Percentiles rank a stretch among this genome's conserved stretches.
Conservation (phyloP, 2,888 invertebrate genomes). For the Agrochola macilenta region DNA sequence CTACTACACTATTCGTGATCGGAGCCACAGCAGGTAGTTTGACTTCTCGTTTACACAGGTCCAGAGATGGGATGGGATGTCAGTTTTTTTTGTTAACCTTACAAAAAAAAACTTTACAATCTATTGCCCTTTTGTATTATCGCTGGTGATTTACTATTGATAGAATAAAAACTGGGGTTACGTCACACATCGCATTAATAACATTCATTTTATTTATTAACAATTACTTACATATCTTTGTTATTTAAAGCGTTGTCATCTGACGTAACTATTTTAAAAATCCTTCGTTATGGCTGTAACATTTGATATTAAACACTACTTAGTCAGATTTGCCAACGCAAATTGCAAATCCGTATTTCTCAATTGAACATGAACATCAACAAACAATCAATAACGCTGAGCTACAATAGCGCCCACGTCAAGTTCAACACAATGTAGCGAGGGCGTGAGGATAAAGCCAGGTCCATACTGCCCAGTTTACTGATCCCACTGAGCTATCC, state of each 20-base stretch:
- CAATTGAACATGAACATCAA: conserved; percentile 39
- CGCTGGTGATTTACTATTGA: conserved; percentile 53
- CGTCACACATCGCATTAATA: conserved; percentile 24
- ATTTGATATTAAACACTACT: conserved; percentile 1
- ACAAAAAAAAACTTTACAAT: conserved; percentile 46
- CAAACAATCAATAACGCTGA: conserved; percentile 38
- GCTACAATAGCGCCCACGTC: conserved; percentile 46
- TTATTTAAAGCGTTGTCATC: background rate
- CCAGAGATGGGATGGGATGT: conserved; percentile 52
- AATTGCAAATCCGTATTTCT: conserved; percentile 27
- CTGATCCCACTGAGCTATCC: conserved; percentile 32
- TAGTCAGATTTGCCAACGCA: conserved; percentile 10
- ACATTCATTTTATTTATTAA: conserved; percentile 13
- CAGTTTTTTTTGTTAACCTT: conserved; percentile 46
- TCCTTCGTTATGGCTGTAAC: background rate
- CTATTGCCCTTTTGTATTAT: conserved; percentile 53
- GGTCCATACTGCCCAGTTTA: conserved; percentile 31
- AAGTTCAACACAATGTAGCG: conserved; percentile 48
- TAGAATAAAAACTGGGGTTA: conserved; percentile 39
- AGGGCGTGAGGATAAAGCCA: conserved; percentile 32
- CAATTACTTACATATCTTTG: background rate
- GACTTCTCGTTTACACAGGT: conserved; percentile 60
- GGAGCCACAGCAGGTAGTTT: conserved; percentile 63
- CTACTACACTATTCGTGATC: conserved; percentile 53
- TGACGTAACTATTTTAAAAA: background rate